These are phyloP conservation scores for Alcedo quadribrachys DNA, from an alignment of 2,797 vertebrate genomes.

Conservation along the genomic window DNA sequence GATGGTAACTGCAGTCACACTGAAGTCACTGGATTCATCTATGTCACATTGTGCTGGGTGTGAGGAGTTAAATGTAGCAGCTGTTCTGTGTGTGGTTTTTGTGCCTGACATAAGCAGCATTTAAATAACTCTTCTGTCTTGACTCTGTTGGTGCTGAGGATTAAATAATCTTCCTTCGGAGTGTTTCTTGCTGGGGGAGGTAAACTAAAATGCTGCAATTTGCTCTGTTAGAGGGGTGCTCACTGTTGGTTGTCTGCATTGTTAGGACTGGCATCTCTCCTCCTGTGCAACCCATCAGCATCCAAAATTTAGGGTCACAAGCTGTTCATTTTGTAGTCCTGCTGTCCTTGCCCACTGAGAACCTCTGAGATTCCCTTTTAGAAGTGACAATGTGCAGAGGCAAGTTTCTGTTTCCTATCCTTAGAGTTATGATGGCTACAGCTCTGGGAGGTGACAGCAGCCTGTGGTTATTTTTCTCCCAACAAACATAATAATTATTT, in stretches of 20 bases:
- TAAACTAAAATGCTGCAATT: background rate
- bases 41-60: background rate
- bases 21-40: background rate
- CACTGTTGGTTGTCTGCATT: background rate
- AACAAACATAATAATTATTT: fast-evolving
- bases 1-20: background rate
- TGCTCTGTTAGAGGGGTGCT: background rate
- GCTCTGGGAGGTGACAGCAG: background rate
- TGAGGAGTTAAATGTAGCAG: background rate
- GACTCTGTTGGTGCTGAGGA: background rate
- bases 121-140: background rate
- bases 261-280: background rate
- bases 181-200: background rate
- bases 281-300: background rate
- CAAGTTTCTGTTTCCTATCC: background rate
- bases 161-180: background rate
- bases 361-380: background rate
- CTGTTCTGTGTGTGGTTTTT: background rate
- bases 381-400: background rate
- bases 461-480: background rate
- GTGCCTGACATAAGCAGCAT: background rate
- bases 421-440: background rate
- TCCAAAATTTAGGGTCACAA: background rate
- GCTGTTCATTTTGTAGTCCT: background rate
- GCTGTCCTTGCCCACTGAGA: background rate